A percentile compares a stretch with the other conserved stretches of the same genome.
phyloP scores from a whole-genome alignment of 2,113 vertebrate species.

The Nestor notabilis region DNA sequence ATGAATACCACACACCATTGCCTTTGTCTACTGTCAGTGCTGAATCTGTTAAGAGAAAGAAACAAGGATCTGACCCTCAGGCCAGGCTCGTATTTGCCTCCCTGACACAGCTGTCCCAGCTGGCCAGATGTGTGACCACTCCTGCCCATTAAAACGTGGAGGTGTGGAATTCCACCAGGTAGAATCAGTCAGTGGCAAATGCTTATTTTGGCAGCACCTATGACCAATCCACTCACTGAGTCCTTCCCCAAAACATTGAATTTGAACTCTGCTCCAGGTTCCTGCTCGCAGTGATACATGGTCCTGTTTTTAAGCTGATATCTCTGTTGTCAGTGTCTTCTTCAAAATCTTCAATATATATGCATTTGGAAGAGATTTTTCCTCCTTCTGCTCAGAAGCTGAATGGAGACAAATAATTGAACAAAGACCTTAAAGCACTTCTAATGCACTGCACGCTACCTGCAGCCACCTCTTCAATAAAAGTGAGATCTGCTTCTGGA shows the following conservation, averaged over 20 bases:
- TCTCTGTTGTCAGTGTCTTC: neutral
- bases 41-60: neutral
- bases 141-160: neutral
- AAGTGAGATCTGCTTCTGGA: slow-evolving; percentile 52
- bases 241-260: neutral
- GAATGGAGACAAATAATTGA: neutral
- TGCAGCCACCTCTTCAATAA: slow-evolving; percentile 4
- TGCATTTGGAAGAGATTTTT: neutral
- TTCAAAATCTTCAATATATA: neutral
- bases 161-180: neutral
- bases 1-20: neutral
- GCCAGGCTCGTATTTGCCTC: neutral
- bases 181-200: neutral
- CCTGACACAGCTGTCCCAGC: neutral
- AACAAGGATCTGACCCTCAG: neutral
- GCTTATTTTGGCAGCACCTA: neutral
- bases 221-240: neutral
- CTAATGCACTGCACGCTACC: neutral
- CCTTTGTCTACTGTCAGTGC: neutral
- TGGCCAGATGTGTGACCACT: neutral
- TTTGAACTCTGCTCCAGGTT: neutral
- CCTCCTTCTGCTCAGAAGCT: neutral
- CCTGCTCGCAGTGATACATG: neutral
- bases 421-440: neutral
- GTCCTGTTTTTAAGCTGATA: neutral